A percentile compares a stretch with the other conserved stretches of the same genome.
Evolutionary conservation across 1,140 invertebrate genomes (phyloP).

Genomic region (Drosophila bipectinata): DNA sequence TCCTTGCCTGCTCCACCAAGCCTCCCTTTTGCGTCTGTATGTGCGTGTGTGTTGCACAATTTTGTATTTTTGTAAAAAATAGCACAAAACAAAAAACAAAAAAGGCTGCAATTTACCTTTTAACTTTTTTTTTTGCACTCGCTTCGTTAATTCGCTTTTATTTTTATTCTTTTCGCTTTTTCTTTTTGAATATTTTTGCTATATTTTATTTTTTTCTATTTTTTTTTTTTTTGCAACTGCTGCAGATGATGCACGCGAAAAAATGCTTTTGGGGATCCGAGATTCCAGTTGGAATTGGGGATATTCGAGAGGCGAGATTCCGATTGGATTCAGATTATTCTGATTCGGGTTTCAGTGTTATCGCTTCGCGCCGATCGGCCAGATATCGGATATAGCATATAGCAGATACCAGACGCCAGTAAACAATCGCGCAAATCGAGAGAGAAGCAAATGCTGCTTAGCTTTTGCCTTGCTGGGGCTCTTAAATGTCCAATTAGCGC

Average conservation of each 20-base stretch:
- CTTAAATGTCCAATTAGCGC: constrained; percentile 8
- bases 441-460: neutral
- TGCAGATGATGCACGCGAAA: constrained; percentile 7
- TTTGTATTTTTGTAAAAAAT: constrained; percentile 39
- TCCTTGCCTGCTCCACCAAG: constrained; percentile 18
- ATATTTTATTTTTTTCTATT: neutral
- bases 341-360: neutral
- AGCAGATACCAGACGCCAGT: constrained; percentile 2
- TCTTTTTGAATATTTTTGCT: neutral
- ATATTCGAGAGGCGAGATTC: neutral
- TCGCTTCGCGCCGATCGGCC: neutral
- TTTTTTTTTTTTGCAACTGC: constrained; percentile 1
- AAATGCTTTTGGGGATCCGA: neutral
- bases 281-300: constrained; percentile 1
- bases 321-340: neutral
- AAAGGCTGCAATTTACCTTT: constrained; percentile 71
- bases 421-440: constrained; percentile 4
- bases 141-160: constrained; percentile 22
- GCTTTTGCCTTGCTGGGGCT: constrained; percentile 1
- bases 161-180: constrained; percentile 15
- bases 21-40: constrained; percentile 31
- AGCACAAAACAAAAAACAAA: constrained; percentile 39
- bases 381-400: neutral
- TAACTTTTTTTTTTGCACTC: constrained; percentile 6
- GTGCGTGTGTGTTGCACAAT: constrained; percentile 58